Evolutionary conservation across 2,797 vertebrate species (phyloP), one percentile per base, ranked within the genome.

Genomic region (Hemibagrus guttatus): DNA sequence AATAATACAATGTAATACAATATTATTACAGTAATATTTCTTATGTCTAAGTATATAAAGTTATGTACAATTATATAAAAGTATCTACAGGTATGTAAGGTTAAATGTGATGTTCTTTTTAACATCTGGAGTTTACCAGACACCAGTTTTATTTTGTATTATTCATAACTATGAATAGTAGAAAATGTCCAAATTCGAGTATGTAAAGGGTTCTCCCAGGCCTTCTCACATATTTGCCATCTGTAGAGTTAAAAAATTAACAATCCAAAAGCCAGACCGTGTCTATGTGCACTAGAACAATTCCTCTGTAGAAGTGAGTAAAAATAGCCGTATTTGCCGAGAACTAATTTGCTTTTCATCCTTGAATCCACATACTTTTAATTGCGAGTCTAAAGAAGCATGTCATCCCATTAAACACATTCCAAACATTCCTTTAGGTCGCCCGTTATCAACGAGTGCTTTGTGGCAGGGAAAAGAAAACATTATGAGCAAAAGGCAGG

Each of bases 401-500:
- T 85, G 68, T 85, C 80, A 78, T 87, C 80, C 87, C 81, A 90
- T 91, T 90, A 88, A 89, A 84, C 56, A 46, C 83, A 81, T 87
- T 58, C 68, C 75, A 81, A 88, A 89, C 61, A 87, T 85, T 89
- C 84, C 76, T 88, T 85, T 85, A 90, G 76, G 78, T 88, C 86
- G 84, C 31, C 59, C 81, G 83, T 90, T 91, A 90, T 84, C 90
- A 83, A 75, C 23, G 64, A 84, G 59, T 81, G 87, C 79, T 87
- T 85, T 86, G 64, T 81, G 66, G 11, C 23, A 0, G 64, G 71
- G 87, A 90, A 90, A 91, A 85, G 69, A 90, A 88, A 89, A 87
- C 71, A 86, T 79, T 89, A 88, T 86, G 86, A 87, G 81, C 86
- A 87, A 90, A 90, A 89, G 82, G 87, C 68, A 85, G 86, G 86